Evolutionary conservation across 2,888 invertebrate species (phyloP).

Genomic region (Acleris emargana): DNA sequence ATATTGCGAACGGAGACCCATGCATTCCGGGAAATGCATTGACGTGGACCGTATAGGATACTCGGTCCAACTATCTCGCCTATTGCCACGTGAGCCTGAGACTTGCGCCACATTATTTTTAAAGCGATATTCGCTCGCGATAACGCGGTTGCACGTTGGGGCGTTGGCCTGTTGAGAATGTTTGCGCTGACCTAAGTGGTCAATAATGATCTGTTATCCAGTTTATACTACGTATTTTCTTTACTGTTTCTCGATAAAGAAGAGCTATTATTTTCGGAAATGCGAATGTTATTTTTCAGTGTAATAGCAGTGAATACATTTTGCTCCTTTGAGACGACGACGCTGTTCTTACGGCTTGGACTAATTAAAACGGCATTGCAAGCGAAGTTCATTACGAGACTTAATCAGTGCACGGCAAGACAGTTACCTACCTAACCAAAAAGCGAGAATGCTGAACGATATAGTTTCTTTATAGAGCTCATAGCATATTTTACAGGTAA

Average conservation of each 20-base stretch:
- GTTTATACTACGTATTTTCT: slow-evolving; percentile 66
- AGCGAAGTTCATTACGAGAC: slow-evolving; percentile 70
- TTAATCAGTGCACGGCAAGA: slow-evolving; percentile 74
- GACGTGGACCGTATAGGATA: slow-evolving; percentile 68
- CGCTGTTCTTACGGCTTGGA: slow-evolving; percentile 50
- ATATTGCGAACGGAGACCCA: slow-evolving; percentile 75
- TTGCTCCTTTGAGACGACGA: slow-evolving; percentile 46
- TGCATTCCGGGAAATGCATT: slow-evolving; percentile 80
- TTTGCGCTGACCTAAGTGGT: slow-evolving; percentile 80
- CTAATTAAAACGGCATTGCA: slow-evolving; percentile 73
- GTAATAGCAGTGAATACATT: slow-evolving; percentile 42
- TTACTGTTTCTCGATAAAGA: slow-evolving; percentile 59
- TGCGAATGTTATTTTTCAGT: slow-evolving; percentile 47
- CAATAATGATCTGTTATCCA: slow-evolving; percentile 80
- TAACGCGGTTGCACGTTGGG: slow-evolving; percentile 60
- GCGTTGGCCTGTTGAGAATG: slow-evolving; percentile 81
- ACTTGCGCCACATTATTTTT: slow-evolving; percentile 48
- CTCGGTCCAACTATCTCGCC: slow-evolving; percentile 53
- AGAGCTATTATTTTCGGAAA: slow-evolving; percentile 44
- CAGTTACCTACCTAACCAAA: slow-evolving; percentile 63
- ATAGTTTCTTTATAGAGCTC: slow-evolving; percentile 60
- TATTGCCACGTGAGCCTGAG: slow-evolving; percentile 52
- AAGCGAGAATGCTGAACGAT: slow-evolving; percentile 53
- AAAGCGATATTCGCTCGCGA: slow-evolving; percentile 54
- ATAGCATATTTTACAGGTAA: slow-evolving; percentile 39